These are phyloP conservation scores for Gallinago solitaria DNA, from an alignment of 2,797 vertebrate genomes.

Conservation along the genomic window DNA sequence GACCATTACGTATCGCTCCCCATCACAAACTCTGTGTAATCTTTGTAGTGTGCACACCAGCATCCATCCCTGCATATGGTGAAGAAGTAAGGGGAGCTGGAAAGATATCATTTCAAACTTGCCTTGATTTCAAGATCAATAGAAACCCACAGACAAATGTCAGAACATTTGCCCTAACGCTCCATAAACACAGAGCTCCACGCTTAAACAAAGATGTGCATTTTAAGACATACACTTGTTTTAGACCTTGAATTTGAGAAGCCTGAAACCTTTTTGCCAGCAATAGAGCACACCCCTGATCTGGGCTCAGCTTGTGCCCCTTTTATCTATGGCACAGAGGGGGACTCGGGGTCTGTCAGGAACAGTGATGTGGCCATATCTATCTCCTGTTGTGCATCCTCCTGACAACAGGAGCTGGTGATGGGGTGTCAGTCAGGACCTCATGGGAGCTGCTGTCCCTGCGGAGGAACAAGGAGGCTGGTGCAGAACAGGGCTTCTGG, in stretches of 20 bases:
- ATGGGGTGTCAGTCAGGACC: not conserved
- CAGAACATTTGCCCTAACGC: conserved; percentile 31
- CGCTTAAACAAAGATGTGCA: conserved; percentile 2
- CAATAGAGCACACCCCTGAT: not conserved
- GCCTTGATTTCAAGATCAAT: not conserved
- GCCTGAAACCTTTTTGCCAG: not conserved
- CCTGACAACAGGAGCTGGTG: not conserved
- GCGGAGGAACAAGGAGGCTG: not conserved
- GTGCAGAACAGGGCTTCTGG: not conserved
- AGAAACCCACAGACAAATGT: conserved; percentile 9
- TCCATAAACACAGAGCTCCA: not conserved
- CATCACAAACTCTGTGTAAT: not conserved
- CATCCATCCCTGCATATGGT: not conserved
- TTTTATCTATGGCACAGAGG: accelerated
- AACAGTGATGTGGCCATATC: accelerated
- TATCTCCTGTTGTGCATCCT: not conserved
- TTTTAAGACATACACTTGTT: not conserved
- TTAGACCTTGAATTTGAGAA: not conserved
- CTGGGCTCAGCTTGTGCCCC: not conserved
- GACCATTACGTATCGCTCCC: not conserved
- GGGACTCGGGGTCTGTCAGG: not conserved
- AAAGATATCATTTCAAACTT: not conserved
- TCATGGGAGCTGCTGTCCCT: not conserved
- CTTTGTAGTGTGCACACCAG: not conserved
- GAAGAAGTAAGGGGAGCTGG: not conserved